These are phyloP conservation scores for Antennarius maculatus DNA, from an alignment of 2,797 vertebrate genomes.

Conservation along the genomic window DNA sequence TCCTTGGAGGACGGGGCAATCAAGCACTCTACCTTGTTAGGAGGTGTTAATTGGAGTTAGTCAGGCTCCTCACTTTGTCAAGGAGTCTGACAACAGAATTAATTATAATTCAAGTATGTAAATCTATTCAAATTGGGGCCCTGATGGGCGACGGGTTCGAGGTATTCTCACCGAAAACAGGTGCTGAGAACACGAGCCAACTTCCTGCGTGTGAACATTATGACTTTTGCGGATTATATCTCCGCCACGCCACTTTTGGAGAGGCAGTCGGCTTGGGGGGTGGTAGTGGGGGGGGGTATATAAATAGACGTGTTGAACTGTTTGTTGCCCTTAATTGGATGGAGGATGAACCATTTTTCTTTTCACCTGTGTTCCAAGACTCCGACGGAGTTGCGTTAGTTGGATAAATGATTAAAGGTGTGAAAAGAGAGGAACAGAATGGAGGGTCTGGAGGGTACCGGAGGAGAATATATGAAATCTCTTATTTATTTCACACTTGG, in stretches of 20 bases:
- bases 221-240: conserved; percentile 71
- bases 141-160: conserved; percentile 61
- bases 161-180: conserved; percentile 71
- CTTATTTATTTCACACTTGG: conserved; percentile 47
- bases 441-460: conserved; percentile 49
- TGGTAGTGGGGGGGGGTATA: conserved; percentile 7
- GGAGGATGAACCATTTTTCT: conserved; percentile 46
- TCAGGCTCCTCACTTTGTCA: conserved; percentile 94
- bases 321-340: conserved; percentile 53
- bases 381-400: conserved; percentile 49
- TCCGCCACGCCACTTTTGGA: conserved; percentile 63
- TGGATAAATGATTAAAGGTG: conserved; percentile 66
- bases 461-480: conserved; percentile 38
- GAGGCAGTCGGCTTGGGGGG: conserved; percentile 27
- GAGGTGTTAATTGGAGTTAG: conserved; percentile 99
- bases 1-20: conserved; percentile 86
- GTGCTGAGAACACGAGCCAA: conserved; percentile 72
- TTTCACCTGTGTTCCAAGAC: conserved; percentile 39
- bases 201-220: conserved; percentile 66
- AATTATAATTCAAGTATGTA: conserved; percentile 84
- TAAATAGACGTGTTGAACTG: conserved; percentile 69
- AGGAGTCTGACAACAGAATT: conserved; percentile 89
- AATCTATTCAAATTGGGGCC: conserved; percentile 81
- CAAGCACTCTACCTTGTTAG: conserved; percentile 94
- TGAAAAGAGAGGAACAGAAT: conserved; percentile 69